A percentile compares a stretch with the other conserved stretches of the same genome.
These are phyloP conservation scores for Clunio marinus DNA, from an alignment of 2,888 invertebrate genomes.

Conservation along the genomic window DNA sequence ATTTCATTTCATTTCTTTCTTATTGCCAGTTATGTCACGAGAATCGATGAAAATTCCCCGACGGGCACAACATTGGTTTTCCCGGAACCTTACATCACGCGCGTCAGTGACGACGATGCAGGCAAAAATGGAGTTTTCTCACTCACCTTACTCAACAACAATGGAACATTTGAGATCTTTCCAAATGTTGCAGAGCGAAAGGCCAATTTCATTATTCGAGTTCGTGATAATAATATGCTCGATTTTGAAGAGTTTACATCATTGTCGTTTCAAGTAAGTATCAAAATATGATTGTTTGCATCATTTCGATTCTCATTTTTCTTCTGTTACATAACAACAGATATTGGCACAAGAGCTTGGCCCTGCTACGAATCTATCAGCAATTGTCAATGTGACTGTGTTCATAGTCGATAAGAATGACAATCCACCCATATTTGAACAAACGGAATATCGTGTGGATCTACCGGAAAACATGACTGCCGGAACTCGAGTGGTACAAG, in stretches of 20 bases:
- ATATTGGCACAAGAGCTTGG: conserved; percentile 77
- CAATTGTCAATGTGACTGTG: conserved; percentile 70
- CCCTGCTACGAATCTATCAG: conserved; percentile 68
- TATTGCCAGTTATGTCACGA: conserved; percentile 64
- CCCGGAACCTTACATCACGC: conserved; percentile 65
- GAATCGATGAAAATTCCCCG: conserved; percentile 75
- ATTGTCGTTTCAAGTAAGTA: conserved; percentile 65
- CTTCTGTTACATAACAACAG: conserved; percentile 47
- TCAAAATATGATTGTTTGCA: not conserved
- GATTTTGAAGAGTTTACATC: conserved; percentile 79
- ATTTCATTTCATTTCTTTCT: conserved; percentile 39
- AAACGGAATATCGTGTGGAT: conserved; percentile 67
- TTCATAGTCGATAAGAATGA: conserved; percentile 84
- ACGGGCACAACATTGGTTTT: conserved; percentile 73
- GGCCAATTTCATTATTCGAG: conserved; percentile 74
- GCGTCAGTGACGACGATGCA: conserved; percentile 70
- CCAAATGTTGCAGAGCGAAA: conserved; percentile 77
- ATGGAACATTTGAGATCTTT: conserved; percentile 82
- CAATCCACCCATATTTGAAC: conserved; percentile 75
- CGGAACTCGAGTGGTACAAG: conserved; percentile 67
- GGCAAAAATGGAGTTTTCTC: conserved; percentile 83
- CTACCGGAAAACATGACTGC: conserved; percentile 76
- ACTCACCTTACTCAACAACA: conserved; percentile 70
- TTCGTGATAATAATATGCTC: conserved; percentile 73
- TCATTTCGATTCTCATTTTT: not conserved